Percentiles rank a stretch among this genome's conserved stretches.
Conservation (phyloP, 2,113 vertebrate species). For the Megaleporinus macrocephalus region DNA sequence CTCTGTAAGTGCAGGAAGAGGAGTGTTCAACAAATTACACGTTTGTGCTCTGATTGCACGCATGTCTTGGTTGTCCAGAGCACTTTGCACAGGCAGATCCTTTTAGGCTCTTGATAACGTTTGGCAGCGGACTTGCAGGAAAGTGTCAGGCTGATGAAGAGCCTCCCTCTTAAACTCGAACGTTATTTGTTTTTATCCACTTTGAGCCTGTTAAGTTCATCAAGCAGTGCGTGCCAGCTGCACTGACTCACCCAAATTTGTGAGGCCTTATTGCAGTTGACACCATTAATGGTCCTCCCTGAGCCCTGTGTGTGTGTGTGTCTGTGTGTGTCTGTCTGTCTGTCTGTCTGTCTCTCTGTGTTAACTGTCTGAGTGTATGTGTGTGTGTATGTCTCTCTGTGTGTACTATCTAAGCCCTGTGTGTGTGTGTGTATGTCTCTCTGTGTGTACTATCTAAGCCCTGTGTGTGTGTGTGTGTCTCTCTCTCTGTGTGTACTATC, state of each 20-base stretch:
- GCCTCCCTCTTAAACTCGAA: slow-evolving; percentile 13
- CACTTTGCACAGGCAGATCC: not conserved
- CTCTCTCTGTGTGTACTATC: too few species aligned
- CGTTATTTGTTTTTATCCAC: slow-evolving; percentile 20
- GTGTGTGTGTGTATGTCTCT: too few species aligned
- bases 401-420: too few species aligned
- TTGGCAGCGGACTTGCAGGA: not conserved
- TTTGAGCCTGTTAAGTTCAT: not conserved
- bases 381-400: too few species aligned
- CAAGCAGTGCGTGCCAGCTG: not conserved
- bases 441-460: too few species aligned
- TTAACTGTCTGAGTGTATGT: too few species aligned
- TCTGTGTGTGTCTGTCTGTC: slow-evolving; percentile 37
- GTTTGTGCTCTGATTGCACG: not conserved
- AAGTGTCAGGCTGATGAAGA: slow-evolving; percentile 17
- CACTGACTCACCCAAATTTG: slow-evolving; percentile 18
- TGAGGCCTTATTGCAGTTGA: not conserved
- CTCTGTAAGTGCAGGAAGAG: not conserved
- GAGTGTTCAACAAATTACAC: not conserved
- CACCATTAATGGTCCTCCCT: not conserved
- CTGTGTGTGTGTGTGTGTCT: too few species aligned
- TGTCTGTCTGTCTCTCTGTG: too few species aligned
- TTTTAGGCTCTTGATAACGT: slow-evolving; percentile 1
- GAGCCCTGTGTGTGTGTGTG: slow-evolving; percentile 13
- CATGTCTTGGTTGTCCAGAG: not conserved